A percentile compares a stretch with the other conserved stretches of the same genome.
Evolutionary conservation across 2,797 vertebrate species (phyloP).

Genomic region (Oreortyx pictus): DNA sequence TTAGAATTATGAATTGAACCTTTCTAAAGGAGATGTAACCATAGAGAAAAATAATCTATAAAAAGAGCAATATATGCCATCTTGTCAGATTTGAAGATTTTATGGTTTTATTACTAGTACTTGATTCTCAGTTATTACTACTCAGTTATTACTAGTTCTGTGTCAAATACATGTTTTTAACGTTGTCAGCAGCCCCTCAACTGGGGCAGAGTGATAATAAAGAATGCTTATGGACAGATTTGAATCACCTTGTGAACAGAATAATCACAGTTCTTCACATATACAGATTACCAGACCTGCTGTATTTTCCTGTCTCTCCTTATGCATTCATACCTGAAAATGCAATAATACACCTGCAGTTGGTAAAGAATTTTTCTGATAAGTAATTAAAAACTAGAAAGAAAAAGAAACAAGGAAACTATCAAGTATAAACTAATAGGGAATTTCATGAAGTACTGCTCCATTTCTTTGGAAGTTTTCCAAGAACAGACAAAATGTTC

Average conservation of each 20-base stretch:
- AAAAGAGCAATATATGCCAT: neutral
- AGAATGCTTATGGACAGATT: neutral
- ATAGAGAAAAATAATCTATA: accelerated
- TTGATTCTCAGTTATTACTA: neutral
- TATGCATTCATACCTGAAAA: neutral
- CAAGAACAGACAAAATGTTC: neutral
- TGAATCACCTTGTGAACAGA: neutral
- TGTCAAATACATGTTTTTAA: neutral
- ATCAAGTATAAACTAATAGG: neutral
- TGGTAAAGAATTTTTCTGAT: neutral
- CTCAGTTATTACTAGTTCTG: neutral
- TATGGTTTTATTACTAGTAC: neutral
- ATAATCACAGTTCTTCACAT: neutral
- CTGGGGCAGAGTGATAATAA: neutral
- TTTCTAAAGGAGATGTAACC: neutral
- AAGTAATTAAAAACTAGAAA: neutral
- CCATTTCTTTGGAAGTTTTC: neutral
- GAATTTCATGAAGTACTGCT: neutral
- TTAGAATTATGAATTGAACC: neutral
- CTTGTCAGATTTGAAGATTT: neutral
- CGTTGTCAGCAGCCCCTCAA: neutral
- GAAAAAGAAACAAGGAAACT: neutral
- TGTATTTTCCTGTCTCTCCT: neutral
- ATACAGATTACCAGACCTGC: neutral
- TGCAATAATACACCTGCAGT: neutral